phyloP scores from a whole-genome alignment of 2,888 invertebrate species.

The Zaprionus bogoriensis region DNA sequence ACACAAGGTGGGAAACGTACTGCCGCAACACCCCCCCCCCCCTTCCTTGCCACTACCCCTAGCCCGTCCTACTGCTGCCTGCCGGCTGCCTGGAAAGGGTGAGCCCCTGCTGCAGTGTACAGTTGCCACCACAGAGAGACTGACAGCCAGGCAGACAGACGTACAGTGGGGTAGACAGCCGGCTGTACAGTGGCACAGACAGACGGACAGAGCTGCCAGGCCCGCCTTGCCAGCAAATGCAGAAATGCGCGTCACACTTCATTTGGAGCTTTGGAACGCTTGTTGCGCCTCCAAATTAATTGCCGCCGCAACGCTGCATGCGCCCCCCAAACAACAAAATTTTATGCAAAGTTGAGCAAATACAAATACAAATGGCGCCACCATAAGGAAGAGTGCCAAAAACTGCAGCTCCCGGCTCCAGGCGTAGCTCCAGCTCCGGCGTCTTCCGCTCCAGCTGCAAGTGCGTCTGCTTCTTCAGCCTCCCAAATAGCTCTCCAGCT shows the following conservation, averaged over 20 bases:
- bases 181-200: neutral
- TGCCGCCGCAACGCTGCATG: constrained; percentile 70
- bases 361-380: constrained; percentile 55
- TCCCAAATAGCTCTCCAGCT: too few relatives aligned
- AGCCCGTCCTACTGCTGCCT: too few relatives aligned
- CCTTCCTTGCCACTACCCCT: neutral
- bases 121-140: constrained; percentile 26
- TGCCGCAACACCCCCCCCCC: constrained; percentile 11
- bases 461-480: neutral
- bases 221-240: neutral
- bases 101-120: too few relatives aligned
- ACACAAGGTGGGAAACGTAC: constrained; percentile 39
- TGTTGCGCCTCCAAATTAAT: constrained; percentile 76
- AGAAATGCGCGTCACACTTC: constrained; percentile 65
- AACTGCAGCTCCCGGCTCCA: neutral
- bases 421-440: neutral
- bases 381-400: neutral
- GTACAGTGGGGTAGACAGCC: too few relatives aligned
- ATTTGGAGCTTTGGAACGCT: constrained; percentile 73
- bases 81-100: too few relatives aligned
- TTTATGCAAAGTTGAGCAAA: constrained; percentile 73
- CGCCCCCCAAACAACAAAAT: constrained; percentile 58
- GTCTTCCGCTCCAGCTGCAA: neutral
- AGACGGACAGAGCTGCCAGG: neutral
- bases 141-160: neutral